Evolutionary conservation across 2,113 vertebrate genomes (phyloP).

Genomic region (Coreoperca whiteheadi): DNA sequence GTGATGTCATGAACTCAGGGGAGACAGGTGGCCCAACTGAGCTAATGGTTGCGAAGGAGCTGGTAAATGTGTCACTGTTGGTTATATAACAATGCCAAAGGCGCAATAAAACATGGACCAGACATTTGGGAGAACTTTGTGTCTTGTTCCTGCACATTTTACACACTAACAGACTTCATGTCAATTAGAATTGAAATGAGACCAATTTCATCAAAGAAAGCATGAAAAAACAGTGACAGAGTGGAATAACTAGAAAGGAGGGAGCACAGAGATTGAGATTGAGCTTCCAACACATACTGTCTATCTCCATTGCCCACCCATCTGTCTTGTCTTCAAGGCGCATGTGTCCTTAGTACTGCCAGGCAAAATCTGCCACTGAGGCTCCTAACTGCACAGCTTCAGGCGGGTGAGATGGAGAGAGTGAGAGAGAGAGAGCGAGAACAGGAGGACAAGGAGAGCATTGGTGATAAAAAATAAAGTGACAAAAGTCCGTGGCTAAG

Average conservation of each 20-base stretch:
- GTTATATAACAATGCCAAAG: conserved; percentile 9
- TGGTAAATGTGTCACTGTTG: conserved; percentile 30
- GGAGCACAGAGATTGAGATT: conserved; percentile 12
- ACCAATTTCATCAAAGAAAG: background rate
- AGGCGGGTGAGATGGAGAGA: conserved; percentile 29
- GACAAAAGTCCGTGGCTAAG: background rate
- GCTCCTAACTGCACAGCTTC: conserved; percentile 44
- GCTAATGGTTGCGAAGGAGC: background rate
- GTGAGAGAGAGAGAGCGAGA: background rate
- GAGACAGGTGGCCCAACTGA: conserved; percentile 31
- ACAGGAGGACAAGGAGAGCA: background rate
- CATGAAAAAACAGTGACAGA: conserved; percentile 1
- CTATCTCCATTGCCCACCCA: conserved; percentile 37
- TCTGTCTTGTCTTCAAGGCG: conserved; percentile 58
- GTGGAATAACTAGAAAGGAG: background rate
- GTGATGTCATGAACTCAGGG: conserved; percentile 4
- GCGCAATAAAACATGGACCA: background rate
- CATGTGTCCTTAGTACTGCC: conserved; percentile 56
- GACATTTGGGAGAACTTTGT: conserved; percentile 5
- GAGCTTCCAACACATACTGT: conserved; percentile 36
- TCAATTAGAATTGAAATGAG: conserved; percentile 6
- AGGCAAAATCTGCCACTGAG: conserved; percentile 50
- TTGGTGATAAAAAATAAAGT: background rate
- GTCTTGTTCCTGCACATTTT: background rate
- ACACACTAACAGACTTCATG: background rate